Conservation (phyloP, 35 echinoderm and acorn worm genomes). For the Hemicentrotus pulcherrimus region DNA sequence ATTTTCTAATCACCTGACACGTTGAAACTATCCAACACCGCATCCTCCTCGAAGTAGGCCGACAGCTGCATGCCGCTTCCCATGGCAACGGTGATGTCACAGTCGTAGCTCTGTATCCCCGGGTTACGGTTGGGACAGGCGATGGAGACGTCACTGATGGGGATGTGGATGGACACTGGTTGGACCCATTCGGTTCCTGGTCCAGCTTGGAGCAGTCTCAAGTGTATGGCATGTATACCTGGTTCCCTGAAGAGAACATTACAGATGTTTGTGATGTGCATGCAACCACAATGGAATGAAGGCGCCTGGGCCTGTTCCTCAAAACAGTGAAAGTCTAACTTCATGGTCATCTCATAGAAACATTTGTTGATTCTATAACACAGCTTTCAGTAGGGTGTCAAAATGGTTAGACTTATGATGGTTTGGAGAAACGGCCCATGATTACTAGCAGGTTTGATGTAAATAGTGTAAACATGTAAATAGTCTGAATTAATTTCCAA, state of each 20-base stretch:
- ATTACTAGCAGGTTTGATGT: too few relatives aligned
- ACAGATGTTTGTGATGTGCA: too few relatives aligned
- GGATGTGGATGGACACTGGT: background rate
- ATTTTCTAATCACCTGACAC: conserved; percentile 29
- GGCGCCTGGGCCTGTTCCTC: too few relatives aligned
- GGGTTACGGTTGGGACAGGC: conserved; percentile 16
- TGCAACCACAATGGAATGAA: too few relatives aligned
- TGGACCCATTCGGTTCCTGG: conserved; percentile 1
- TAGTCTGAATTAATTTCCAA: too few relatives aligned
- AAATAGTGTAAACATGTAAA: too few relatives aligned
- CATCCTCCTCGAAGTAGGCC: conserved; percentile 21
- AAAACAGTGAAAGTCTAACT: too few relatives aligned
- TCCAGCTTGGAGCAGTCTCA: conserved; percentile 13
- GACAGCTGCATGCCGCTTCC: conserved; percentile 27
- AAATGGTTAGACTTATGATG: too few relatives aligned
- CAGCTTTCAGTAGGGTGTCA: too few relatives aligned
- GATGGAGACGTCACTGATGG: conserved; percentile 5
- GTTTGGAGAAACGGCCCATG: too few relatives aligned
- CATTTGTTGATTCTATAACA: too few relatives aligned
- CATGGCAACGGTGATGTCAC: conserved; percentile 50
- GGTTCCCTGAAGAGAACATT: background rate
- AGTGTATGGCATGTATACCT: background rate
- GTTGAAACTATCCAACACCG: conserved; percentile 48
- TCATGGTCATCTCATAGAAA: too few relatives aligned
- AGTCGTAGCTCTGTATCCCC: conserved; percentile 24